Evolutionary conservation across 2,888 invertebrate species (phyloP), one percentile per base, ranked within the genome.

Genomic region (Sphecodes monilicornis): DNA sequence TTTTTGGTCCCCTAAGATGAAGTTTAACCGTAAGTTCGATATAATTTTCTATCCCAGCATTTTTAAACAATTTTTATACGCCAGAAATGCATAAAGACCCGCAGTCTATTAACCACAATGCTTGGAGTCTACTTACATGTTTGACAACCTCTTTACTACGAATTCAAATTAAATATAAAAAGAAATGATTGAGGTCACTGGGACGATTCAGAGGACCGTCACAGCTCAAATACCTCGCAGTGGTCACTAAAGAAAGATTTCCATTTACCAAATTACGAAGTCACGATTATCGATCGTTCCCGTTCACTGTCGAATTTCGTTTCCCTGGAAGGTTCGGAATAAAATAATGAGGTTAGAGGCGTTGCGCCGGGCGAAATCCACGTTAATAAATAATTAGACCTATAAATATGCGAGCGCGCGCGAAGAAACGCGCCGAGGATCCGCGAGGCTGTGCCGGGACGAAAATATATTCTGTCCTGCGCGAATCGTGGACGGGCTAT

Each of bases 351-450:
- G 41, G 32, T 10, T n/a, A 29, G 41, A 41, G 46, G 3, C 11
- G n/a, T n/a, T n/a, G n/a, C n/a, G 5, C 10, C 43, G 22, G 5
- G 1, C 29, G 16, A 22, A n/a, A 72, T 39, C 43, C 43, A 3
- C 66, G 46, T 72, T 68, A 69, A 76, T 84, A 82, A 82, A 74
- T 82, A 78, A 82, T 82, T 82, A 77, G 54, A 1, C 26, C 41
- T 36, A 68, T 68, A 78, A 57, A 66, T 66, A 75, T 69, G 70
- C 82, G 74, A 66, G 39, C 36, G 13, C 22, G 66, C 22, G 16
- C 22, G 41, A 39, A 54, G 41, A 41, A 72, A 80, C 26, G 43
- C 46, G 29, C 32, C 57, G 64, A 74, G 60, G 70, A 76, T 76
- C 50, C 60, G 16, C 32, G 66, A 18, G 32, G 1, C 13, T 29